These are phyloP conservation scores for Tetramorium alpestre DNA, from an alignment of 1,140 invertebrate species.

Conservation along the genomic window DNA sequence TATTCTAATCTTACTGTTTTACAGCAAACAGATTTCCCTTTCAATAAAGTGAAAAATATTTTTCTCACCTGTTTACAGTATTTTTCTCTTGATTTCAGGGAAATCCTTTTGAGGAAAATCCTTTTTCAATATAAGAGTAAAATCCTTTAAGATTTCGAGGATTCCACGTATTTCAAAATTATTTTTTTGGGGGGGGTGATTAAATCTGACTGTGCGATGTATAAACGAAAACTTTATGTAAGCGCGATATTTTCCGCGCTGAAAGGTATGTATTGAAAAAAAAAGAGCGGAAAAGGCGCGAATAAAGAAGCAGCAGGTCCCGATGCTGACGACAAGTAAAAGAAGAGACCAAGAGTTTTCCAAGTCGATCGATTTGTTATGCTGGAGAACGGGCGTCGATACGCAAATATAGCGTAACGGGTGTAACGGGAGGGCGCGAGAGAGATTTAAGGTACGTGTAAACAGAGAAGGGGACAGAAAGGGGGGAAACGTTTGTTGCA, in stretches of 20 bases:
- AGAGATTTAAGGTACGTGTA: conserved; percentile 27
- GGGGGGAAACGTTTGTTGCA: not conserved
- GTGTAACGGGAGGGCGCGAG: not conserved
- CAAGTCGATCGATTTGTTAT: conserved; percentile 9
- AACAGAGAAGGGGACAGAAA: not conserved
- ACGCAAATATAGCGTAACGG: not conserved
- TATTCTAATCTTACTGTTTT: too few species aligned
- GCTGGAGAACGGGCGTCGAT: not conserved
- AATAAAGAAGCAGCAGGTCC: not conserved
- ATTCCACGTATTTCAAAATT: too few species aligned
- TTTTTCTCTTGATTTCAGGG: too few species aligned
- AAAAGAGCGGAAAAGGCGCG: not conserved
- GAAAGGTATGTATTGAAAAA: not conserved
- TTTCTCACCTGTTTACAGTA: too few species aligned
- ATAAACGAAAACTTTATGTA: not conserved
- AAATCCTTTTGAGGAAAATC: too few species aligned
- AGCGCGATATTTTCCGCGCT: not conserved
- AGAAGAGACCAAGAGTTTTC: not conserved
- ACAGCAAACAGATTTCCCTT: too few species aligned
- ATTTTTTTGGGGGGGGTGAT: not conserved
- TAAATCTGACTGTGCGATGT: not conserved
- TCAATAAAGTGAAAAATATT: too few species aligned
- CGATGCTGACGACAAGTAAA: not conserved
- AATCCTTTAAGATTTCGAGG: too few species aligned
- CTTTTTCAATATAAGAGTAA: too few species aligned